Conservation (phyloP, 2,797 vertebrate species). For the Luscinia megarhynchos region DNA sequence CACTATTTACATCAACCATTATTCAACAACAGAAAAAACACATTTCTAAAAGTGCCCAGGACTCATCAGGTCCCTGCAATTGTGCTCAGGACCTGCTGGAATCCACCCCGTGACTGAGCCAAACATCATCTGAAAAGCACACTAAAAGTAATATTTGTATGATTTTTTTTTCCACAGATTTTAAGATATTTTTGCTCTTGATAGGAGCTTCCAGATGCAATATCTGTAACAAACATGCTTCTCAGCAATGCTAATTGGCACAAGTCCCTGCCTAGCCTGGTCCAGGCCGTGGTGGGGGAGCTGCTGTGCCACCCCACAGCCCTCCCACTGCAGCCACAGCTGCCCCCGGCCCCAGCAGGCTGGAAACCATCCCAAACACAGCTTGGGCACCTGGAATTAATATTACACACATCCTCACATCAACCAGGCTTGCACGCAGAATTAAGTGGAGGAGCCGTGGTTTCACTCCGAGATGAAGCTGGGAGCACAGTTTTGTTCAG, state of each 20-base stretch:
- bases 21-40: neutral
- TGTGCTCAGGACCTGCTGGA: neutral
- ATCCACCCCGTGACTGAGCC: neutral
- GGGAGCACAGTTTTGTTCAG: neutral
- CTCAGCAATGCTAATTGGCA: neutral
- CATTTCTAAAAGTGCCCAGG: neutral
- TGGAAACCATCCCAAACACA: neutral
- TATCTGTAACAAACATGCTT: neutral
- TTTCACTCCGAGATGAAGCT: neutral
- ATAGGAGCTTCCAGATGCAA: neutral
- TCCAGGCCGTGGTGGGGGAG: fast-evolving
- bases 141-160: neutral
- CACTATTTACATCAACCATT: neutral
- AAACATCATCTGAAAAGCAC: neutral
- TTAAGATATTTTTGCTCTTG: neutral
- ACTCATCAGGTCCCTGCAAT: neutral
- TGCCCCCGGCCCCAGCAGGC: neutral
- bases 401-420: neutral
- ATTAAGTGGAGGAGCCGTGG: fast-evolving
- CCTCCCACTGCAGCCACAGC: neutral
- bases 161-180: neutral
- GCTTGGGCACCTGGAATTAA: neutral
- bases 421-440: neutral
- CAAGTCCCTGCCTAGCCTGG: fast-evolving
- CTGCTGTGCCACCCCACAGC: neutral